Conservation (phyloP, 2,888 invertebrate species). For the Diploptera punctata region DNA sequence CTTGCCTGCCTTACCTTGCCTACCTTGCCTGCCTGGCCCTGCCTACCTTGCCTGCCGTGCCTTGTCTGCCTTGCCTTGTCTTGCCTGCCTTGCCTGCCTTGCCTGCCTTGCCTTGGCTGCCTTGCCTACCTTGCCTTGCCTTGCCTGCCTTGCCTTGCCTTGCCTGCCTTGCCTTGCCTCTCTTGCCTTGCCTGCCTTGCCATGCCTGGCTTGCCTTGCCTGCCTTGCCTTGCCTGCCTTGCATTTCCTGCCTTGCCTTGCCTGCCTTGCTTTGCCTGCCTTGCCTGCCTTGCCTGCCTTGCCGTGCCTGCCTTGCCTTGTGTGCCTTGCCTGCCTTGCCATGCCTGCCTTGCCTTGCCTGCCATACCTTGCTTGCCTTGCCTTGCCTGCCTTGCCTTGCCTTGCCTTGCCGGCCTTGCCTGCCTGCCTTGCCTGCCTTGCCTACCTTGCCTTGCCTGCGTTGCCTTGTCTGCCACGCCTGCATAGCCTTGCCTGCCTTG, state of each 20-base stretch:
- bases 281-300: too few relatives aligned
- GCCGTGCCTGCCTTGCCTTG: too few relatives aligned
- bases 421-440: background rate
- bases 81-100: background rate
- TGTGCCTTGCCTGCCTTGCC: too few relatives aligned
- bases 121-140: conserved; percentile 2
- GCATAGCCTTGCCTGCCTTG: background rate
- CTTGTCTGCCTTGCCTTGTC: background rate
- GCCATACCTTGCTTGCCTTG: too few relatives aligned
- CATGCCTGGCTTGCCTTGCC: background rate
- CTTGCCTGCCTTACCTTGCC: too few relatives aligned
- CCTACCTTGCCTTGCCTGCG: too few relatives aligned
- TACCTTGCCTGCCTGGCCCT: too few relatives aligned
- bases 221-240: too few relatives aligned
- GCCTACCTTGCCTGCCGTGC: too few relatives aligned
- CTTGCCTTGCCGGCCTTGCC: background rate
- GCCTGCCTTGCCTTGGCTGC: background rate
- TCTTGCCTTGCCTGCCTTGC: background rate
- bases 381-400: background rate
- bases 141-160: background rate
- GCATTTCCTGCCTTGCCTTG: background rate
- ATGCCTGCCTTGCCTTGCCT: background rate
- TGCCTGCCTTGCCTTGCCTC: too few relatives aligned
- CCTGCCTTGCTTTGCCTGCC: background rate
- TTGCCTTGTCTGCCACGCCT: background rate